These are phyloP conservation scores for Mythimna impura DNA, from an alignment of 2,888 invertebrate genomes.

Conservation along the genomic window DNA sequence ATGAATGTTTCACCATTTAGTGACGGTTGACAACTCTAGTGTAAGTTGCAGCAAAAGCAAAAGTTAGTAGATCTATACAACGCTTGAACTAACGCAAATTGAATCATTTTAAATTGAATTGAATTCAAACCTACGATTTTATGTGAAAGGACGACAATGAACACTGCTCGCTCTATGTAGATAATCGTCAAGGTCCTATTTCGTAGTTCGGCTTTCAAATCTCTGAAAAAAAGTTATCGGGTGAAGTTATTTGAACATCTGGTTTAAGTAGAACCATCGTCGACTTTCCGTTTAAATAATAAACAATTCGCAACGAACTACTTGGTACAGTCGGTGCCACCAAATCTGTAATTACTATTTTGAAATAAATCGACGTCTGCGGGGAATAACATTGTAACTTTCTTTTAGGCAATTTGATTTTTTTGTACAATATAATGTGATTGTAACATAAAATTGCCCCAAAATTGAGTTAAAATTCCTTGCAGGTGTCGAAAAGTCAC, in stretches of 20 bases:
- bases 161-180: slow-evolving; percentile 5
- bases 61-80: slow-evolving; percentile 27
- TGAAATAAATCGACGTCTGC: no score
- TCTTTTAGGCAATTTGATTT: no score
- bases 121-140: slow-evolving; percentile 3
- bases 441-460: no score
- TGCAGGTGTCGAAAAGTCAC: no score
- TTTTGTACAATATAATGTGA: no score
- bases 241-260: not conserved
- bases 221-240: not conserved
- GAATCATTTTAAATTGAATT: slow-evolving; percentile 30
- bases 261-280: not conserved
- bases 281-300: not conserved
- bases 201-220: not conserved
- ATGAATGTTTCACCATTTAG: slow-evolving; percentile 29
- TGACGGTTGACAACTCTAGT: slow-evolving; percentile 29
- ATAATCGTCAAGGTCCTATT: not conserved
- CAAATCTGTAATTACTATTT: no score
- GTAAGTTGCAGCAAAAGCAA: slow-evolving; percentile 39
- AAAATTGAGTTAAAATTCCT: no score
- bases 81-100: slow-evolving; percentile 35
- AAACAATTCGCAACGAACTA: not conserved
- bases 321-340: no score
- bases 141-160: slow-evolving; percentile 5
- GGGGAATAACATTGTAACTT: no score